phyloP scores from a whole-genome alignment of 1,140 invertebrate species.

The Episyrphus balteatus region DNA sequence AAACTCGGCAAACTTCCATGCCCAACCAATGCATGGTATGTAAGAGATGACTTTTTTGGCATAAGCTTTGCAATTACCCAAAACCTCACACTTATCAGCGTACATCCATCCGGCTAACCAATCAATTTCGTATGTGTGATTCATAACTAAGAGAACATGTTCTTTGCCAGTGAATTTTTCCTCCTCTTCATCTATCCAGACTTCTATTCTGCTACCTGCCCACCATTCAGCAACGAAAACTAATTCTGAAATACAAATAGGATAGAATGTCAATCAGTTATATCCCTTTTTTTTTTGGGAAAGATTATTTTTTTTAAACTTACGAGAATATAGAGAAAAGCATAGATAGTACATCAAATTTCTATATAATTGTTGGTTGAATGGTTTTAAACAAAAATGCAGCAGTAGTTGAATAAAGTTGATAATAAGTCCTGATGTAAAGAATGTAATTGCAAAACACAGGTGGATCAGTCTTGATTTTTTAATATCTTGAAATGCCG shows the following conservation, averaged over 20 bases:
- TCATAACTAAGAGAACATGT: constrained; percentile 84
- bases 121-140: constrained; percentile 92
- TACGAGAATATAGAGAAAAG: constrained; percentile 83
- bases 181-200: constrained; percentile 71
- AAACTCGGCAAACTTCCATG: constrained; percentile 87
- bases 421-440: constrained; percentile 77
- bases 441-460: constrained; percentile 78
- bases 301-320: constrained; percentile 50
- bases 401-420: constrained; percentile 71
- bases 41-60: constrained; percentile 86
- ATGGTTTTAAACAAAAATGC: constrained; percentile 60
- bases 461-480: constrained; percentile 50
- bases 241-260: constrained; percentile 52
- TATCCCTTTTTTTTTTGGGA: not conserved
- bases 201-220: constrained; percentile 58
- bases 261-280: constrained; percentile 21
- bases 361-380: constrained; percentile 67
- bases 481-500: constrained; percentile 15
- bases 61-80: constrained; percentile 90
- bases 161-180: constrained; percentile 75
- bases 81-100: constrained; percentile 59
- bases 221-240: constrained; percentile 91
- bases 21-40: constrained; percentile 89
- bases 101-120: constrained; percentile 87
- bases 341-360: constrained; percentile 86